These are phyloP conservation scores for Lepidonotus clava DNA, from an alignment of 2,888 invertebrate genomes.

Conservation along the genomic window DNA sequence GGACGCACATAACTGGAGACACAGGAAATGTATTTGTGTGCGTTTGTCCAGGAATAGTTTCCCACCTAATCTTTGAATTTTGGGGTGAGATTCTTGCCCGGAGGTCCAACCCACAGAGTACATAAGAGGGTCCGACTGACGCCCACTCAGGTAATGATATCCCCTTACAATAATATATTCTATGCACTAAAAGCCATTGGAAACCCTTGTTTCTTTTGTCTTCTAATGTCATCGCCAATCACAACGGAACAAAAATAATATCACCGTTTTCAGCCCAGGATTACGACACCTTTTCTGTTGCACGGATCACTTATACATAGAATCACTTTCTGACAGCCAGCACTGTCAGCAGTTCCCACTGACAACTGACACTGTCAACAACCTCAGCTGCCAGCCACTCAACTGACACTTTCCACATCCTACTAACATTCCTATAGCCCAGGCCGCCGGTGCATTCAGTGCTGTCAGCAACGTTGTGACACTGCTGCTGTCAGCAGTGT, in stretches of 20 bases:
- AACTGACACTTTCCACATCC: too few species aligned
- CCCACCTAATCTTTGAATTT: not conserved
- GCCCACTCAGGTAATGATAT: not conserved
- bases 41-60: slow-evolving; percentile 23
- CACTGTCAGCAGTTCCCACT: too few species aligned
- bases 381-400: too few species aligned
- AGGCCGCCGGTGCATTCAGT: too few species aligned
- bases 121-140: not conserved
- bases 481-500: too few species aligned
- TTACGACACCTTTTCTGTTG: too few species aligned
- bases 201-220: not conserved
- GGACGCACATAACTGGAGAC: slow-evolving; percentile 24
- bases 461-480: too few species aligned
- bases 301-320: too few species aligned
- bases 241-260: slow-evolving; percentile 48
- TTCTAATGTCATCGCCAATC: slow-evolving; percentile 31
- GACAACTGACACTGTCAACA: too few species aligned
- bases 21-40: slow-evolving; percentile 1
- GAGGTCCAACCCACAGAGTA: not conserved
- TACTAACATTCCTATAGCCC: too few species aligned
- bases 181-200: slow-evolving; percentile 32
- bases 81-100: not conserved
- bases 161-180: slow-evolving; percentile 36
- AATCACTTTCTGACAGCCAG: too few species aligned
- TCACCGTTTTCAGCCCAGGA: slow-evolving; percentile 38